phyloP scores from a whole-genome alignment of 2,888 invertebrate genomes.

The Lissocephala sabroskyi region DNA sequence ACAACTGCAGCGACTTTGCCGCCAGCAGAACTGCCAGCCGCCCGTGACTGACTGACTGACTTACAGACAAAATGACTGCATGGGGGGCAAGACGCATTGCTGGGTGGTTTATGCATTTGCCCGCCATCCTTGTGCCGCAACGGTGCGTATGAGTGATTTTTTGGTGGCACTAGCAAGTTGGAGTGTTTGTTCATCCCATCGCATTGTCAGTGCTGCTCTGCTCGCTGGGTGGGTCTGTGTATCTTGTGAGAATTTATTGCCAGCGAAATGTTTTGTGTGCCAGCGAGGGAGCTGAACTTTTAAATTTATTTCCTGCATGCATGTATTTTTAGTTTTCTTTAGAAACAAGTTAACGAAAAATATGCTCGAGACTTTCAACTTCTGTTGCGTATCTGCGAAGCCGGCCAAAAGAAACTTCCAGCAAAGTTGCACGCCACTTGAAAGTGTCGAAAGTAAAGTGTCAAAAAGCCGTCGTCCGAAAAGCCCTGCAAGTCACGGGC shows the following conservation, averaged over 20 bases:
- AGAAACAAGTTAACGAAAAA: conserved; percentile 54
- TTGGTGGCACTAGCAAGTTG: conserved; percentile 9
- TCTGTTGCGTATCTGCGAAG: conserved; percentile 28
- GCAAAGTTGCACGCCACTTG: conserved; percentile 45
- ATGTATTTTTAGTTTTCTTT: conserved; percentile 37
- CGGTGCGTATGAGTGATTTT: conserved; percentile 65
- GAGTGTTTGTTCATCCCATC: conserved; percentile 18
- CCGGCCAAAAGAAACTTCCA: neutral
- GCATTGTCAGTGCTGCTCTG: too few species aligned
- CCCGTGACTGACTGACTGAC: conserved; percentile 3
- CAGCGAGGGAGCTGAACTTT: conserved; percentile 32
- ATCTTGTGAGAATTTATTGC: conserved; percentile 53
- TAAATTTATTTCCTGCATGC: conserved; percentile 50
- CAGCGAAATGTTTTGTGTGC: conserved; percentile 58
- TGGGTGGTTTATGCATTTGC: neutral
- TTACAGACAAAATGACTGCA: neutral
- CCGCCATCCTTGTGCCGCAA: conserved; percentile 9
- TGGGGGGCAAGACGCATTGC: conserved; percentile 17
- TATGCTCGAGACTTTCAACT: conserved; percentile 13
- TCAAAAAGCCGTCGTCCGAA: conserved; percentile 59
- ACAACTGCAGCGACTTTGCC: conserved; percentile 42
- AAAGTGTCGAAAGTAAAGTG: conserved; percentile 64
- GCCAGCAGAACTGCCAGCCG: conserved; percentile 23
- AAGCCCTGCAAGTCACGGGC: too few species aligned
- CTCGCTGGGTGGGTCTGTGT: conserved; percentile 9